phyloP scores from a whole-genome alignment of 2,113 vertebrate species.

The Chloebia gouldiae region DNA sequence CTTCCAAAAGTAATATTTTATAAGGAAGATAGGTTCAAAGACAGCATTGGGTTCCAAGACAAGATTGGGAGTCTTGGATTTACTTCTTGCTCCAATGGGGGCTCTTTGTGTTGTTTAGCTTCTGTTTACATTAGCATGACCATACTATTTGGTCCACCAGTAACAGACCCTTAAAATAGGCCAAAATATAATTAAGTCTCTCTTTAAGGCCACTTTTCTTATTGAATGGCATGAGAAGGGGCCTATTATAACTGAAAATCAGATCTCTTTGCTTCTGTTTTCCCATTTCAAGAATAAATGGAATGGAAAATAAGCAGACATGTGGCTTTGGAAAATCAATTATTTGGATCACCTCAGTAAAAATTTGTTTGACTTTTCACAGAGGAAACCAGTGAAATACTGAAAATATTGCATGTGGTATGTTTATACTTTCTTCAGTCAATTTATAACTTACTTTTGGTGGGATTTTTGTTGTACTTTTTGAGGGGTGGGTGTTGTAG shows the following conservation, averaged over 20 bases:
- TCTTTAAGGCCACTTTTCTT: neutral
- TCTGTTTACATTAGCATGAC: neutral
- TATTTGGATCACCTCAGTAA: neutral
- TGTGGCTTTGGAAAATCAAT: fast-evolving
- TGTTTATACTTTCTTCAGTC: neutral
- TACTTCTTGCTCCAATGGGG: neutral
- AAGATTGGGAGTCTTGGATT: neutral
- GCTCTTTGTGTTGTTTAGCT: neutral
- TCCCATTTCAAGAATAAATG: neutral
- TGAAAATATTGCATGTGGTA: neutral
- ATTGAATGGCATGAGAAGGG: neutral
- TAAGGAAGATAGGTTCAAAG: neutral
- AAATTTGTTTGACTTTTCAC: neutral
- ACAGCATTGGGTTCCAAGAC: neutral
- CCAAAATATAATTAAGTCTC: neutral
- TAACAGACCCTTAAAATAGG: neutral
- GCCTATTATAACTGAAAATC: neutral
- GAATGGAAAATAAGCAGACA: neutral
- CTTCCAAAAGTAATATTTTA: neutral
- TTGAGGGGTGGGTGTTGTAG: fast-evolving
- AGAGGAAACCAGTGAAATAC: neutral
- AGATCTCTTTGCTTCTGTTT: neutral
- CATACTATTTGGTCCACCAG: neutral
- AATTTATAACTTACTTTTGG: neutral
- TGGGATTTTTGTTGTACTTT: neutral